phyloP scores from a whole-genome alignment of 2,797 vertebrate genomes.

The Semaprochilodus insignis region DNA sequence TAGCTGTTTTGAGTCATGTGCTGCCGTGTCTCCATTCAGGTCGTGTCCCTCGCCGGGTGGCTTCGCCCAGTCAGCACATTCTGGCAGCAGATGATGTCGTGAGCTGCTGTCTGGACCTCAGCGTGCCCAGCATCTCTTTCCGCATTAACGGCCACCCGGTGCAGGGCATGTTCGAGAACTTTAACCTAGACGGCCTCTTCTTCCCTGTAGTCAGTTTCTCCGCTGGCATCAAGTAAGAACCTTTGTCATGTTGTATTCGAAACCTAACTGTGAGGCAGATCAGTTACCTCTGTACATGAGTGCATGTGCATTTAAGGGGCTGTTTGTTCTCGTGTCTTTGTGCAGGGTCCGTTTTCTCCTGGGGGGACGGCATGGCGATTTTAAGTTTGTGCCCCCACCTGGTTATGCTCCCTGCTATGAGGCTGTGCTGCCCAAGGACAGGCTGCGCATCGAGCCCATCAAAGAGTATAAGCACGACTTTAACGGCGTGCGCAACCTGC shows the following conservation, averaged over 20 bases:
- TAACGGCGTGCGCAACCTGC: conserved; percentile 82
- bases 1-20: not conserved
- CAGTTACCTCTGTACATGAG: too few species aligned
- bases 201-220: conserved; percentile 93
- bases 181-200: conserved; percentile 91
- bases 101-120: conserved; percentile 93
- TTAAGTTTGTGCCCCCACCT: conserved; percentile 92
- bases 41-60: conserved; percentile 84
- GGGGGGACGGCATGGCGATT: conserved; percentile 92
- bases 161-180: conserved; percentile 95
- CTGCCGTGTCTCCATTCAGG: conserved; percentile 72
- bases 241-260: too few species aligned
- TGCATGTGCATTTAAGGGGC: not conserved
- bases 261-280: too few species aligned
- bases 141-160: conserved; percentile 92
- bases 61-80: conserved; percentile 83
- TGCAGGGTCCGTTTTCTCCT: conserved; percentile 90
- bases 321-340: not conserved
- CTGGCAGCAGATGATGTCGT: conserved; percentile 88
- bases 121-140: conserved; percentile 92
- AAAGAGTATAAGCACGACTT: conserved; percentile 92
- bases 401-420: conserved; percentile 91
- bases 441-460: conserved; percentile 89
- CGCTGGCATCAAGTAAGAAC: conserved; percentile 84
- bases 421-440: conserved; percentile 88